phyloP scores from a whole-genome alignment of 2,888 invertebrate species.

The Ptilodon capucinus region DNA sequence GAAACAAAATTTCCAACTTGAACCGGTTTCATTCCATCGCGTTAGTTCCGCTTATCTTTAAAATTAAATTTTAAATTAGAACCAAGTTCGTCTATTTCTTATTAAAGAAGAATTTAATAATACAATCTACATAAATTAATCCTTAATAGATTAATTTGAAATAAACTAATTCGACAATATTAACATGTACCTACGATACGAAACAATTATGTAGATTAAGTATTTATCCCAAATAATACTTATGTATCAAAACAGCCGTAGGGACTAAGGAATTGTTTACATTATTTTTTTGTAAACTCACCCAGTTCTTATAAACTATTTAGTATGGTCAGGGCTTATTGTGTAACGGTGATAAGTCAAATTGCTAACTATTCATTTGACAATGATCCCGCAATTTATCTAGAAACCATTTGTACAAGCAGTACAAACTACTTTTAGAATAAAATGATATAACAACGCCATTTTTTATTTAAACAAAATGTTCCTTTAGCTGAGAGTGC shows the following conservation, averaged over 20 bases:
- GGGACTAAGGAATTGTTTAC: too few relatives aligned
- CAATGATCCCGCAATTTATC: too few relatives aligned
- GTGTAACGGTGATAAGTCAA: too few relatives aligned
- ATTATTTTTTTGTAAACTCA: too few relatives aligned
- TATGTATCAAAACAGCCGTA: neutral
- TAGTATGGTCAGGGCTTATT: too few relatives aligned
- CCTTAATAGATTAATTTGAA: neutral
- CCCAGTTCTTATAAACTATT: too few relatives aligned
- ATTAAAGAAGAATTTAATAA: neutral
- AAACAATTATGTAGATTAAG: neutral
- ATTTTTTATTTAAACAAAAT: too few relatives aligned
- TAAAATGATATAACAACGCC: too few relatives aligned
- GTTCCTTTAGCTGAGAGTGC: too few relatives aligned
- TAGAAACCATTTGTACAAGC: too few relatives aligned
- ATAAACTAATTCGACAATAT: constrained; percentile 6
- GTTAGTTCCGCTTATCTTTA: constrained; percentile 7
- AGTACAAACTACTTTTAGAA: too few relatives aligned
- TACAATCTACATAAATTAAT: neutral
- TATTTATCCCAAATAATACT: neutral
- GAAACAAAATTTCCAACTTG: constrained; percentile 4
- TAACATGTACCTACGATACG: neutral
- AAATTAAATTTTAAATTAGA: constrained; percentile 6
- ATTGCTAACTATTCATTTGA: too few relatives aligned
- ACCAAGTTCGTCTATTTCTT: constrained; percentile 2
- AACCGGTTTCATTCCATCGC: constrained; percentile 2